A percentile compares a stretch with the other conserved stretches of the same genome.
Evolutionary conservation across 2,797 vertebrate species (phyloP).

Genomic region (Rachycentron canadum): DNA sequence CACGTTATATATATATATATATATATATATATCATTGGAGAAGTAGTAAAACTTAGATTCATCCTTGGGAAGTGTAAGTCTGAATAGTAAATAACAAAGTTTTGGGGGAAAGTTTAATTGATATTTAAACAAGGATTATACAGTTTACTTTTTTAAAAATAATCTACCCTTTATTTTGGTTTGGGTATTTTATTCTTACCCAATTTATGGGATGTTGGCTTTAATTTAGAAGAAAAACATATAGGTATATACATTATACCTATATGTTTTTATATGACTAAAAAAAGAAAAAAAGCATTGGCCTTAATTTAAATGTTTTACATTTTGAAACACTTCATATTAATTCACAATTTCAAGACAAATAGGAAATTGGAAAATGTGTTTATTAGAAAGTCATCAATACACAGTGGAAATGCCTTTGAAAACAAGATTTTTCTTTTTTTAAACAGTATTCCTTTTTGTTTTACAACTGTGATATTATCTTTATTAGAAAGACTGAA

Average conservation of each 20-base stretch:
- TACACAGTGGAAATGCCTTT: conserved; percentile 8
- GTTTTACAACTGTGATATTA: conserved; percentile 30
- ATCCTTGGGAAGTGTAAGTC: background rate
- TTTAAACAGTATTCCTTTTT: conserved; percentile 14
- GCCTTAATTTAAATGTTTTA: background rate
- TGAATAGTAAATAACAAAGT: too few species aligned
- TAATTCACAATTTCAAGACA: background rate
- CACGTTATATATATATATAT: too few species aligned
- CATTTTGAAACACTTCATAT: background rate
- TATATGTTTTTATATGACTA: background rate
- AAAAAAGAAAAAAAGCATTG: background rate
- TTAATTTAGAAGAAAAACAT: background rate
- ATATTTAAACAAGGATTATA: background rate
- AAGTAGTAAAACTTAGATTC: background rate
- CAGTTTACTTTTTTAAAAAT: too few species aligned
- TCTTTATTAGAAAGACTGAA: conserved; percentile 20
- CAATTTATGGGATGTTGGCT: background rate
- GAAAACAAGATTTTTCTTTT: background rate
- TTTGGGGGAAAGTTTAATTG: background rate
- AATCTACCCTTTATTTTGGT: too few species aligned
- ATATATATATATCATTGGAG: background rate
- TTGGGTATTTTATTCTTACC: background rate
- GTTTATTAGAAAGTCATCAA: conserved; percentile 31
- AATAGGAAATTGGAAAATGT: background rate
- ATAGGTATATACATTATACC: too few species aligned